Base-by-base conservation (phyloP, 2,888 invertebrate species). In the Laothoe populi region DNA sequence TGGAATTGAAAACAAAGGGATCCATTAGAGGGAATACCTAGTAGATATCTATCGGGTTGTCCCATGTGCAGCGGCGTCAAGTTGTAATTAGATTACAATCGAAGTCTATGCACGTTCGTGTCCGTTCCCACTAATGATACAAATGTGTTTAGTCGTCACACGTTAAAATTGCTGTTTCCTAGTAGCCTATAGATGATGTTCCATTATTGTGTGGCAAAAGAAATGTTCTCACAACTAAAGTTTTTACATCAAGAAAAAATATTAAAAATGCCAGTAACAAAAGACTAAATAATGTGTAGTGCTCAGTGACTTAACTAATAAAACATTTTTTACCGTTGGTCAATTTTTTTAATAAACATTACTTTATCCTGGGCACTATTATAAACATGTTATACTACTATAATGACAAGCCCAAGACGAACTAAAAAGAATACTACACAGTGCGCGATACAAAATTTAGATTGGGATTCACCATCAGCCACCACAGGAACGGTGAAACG, bases 401-500 rank as follows among this genome's bases (percentile, higher is more conserved):
- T 90, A 87, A 93, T 93, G 93, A 91, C 92, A 77, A 93, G 92
- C 78, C 93, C 90, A 74, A 92, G 92, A 86, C 90, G 88, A 75
- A 83, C 84, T 74, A 90, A 88, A 87, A 90, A 88, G 70, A 83
- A 79, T 86, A 83, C 79, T 67, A 83, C 82, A 75, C 89, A 88
- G 78, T 86, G 88, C 81, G 74, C 81, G 68, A 74, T 83, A 63
- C 88, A 84, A 73, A 85, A 82, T 69, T 78, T 95, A 68, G 96
- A 96, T 79, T 96, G 96, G 96, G 96, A 96, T 81, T 95, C 95
- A 24, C 95, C 96, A 42, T 96, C 95, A 24, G 89, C 94, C 35
- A 94, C 94, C 78, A 96, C 96, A 0, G 96, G 96, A 13, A 96
- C 96, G 1, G 95, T 96, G 3, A 96, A 95, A 79, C 89, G 95